Base-by-base conservation (phyloP, 2,888 invertebrate genomes). In the Scaptomyza polygonia region DNA sequence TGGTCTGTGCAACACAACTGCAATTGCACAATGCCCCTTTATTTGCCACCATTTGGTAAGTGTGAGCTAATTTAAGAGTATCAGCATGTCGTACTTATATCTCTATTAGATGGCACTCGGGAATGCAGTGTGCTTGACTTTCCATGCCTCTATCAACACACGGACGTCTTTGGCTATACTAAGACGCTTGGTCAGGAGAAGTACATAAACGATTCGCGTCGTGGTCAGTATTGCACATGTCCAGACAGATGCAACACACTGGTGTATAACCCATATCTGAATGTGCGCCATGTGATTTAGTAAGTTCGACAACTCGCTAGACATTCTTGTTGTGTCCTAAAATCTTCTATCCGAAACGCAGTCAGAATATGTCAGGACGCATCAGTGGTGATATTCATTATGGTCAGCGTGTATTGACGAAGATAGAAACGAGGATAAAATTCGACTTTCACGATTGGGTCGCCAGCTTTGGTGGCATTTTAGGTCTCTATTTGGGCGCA, bases 391-490 rank as follows among this genome's bases (percentile, higher is more conserved):
- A 93, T 52, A 82, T 92, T 11, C 90, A 90, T 65, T 92, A 89
- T 65, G 87, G 88, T 29, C 86, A 89, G 36, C 84, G 89, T 2
- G 89, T 90, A 11, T 85, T 92, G 57, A 90, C 90, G 40, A 91
- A 91, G 47, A 92, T 92, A 59, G 78, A 89, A 39, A 91, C 91
- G 0, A 91, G 90, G 27, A 71, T 91, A 3, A 89, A 89, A 36
- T 89, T 90, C 56, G 90, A 91, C 3, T 79, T 85, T 52, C 71
- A 91, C 34, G 92, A 92, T 75, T 78, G 92, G 45, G 59, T 91
- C 16, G 92, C 92, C 1, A 88, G 91, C 27, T 92, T 93, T 76
- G 93, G 92, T 6, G 92, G 92, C 14, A 90, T 92, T 53, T 86
- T 92, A 9, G 91, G 92, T 12, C 86, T 93, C 5, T 92, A 90